Percentiles rank a stretch among this genome's conserved stretches.
Conservation (phyloP, 2,797 vertebrate genomes). For the Vultur gryphus region DNA sequence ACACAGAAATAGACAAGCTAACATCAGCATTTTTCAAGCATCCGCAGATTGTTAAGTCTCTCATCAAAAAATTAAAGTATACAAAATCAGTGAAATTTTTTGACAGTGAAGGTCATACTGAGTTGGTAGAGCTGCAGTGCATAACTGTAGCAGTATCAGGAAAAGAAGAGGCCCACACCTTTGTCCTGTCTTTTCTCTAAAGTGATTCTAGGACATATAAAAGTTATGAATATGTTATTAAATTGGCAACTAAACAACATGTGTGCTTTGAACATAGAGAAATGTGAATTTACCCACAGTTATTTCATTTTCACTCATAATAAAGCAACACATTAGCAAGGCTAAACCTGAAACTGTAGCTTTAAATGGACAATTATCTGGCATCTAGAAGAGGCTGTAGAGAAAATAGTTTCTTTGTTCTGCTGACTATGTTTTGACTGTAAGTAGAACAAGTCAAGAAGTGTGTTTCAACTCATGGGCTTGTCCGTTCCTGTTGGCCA, state of each 20-base stretch:
- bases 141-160: not conserved
- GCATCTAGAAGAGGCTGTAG: not conserved
- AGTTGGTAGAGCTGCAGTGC: not conserved
- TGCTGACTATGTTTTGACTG: not conserved
- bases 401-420: not conserved
- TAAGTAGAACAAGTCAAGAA: not conserved
- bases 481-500: not conserved
- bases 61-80: not conserved
- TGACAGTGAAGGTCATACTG: not conserved
- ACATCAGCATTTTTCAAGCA: not conserved
- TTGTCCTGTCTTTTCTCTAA: not conserved
- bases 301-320: not conserved
- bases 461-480: not conserved
- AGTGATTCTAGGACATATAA: not conserved
- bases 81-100: not conserved
- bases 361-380: not conserved
- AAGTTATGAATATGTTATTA: not conserved
- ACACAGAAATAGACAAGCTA: not conserved
- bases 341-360: not conserved
- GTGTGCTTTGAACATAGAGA: not conserved
- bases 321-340: not conserved
- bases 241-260: not conserved
- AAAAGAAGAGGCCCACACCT: not conserved
- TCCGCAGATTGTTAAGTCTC: not conserved
- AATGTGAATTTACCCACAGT: not conserved